Evolutionary conservation across 2,888 invertebrate species (phyloP).

Genomic region (Neria commutata): DNA sequence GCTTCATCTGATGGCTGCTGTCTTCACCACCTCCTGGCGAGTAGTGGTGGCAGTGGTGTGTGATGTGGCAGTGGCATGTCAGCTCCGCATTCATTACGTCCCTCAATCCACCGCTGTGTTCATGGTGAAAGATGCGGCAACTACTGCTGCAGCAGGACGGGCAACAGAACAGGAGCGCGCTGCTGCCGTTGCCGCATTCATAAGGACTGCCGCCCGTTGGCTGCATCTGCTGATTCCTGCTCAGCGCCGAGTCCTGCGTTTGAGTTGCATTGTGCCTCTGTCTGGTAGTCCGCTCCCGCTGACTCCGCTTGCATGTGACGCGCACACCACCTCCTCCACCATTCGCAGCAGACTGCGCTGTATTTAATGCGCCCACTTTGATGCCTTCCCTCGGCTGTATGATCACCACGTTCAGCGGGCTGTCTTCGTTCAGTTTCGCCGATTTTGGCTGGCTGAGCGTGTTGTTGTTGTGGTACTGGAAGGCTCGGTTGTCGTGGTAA

Average conservation of each 20-base stretch:
- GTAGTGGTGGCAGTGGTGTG: slow-evolving; percentile 35
- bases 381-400: slow-evolving; percentile 36
- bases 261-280: slow-evolving; percentile 57
- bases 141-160: slow-evolving; percentile 18
- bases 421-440: slow-evolving; percentile 20
- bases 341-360: neutral
- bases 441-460: slow-evolving; percentile 33
- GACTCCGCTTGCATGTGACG: slow-evolving; percentile 31
- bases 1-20: slow-evolving; percentile 19
- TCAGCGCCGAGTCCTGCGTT: slow-evolving; percentile 39
- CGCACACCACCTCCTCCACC: slow-evolving; percentile 4
- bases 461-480: slow-evolving; percentile 54
- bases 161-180: slow-evolving; percentile 5
- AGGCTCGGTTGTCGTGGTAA: slow-evolving; percentile 59
- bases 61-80: slow-evolving; percentile 37
- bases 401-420: slow-evolving; percentile 45
- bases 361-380: neutral
- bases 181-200: neutral
- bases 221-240: slow-evolving; percentile 1
- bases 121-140: neutral
- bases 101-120: neutral
- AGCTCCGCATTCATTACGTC: slow-evolving; percentile 25
- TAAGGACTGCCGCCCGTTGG: neutral
- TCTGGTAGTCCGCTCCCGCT: slow-evolving; percentile 24
- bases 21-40: slow-evolving; percentile 26